Conservation (phyloP, 2,113 vertebrate genomes). For the Bubalus kerabau region DNA sequence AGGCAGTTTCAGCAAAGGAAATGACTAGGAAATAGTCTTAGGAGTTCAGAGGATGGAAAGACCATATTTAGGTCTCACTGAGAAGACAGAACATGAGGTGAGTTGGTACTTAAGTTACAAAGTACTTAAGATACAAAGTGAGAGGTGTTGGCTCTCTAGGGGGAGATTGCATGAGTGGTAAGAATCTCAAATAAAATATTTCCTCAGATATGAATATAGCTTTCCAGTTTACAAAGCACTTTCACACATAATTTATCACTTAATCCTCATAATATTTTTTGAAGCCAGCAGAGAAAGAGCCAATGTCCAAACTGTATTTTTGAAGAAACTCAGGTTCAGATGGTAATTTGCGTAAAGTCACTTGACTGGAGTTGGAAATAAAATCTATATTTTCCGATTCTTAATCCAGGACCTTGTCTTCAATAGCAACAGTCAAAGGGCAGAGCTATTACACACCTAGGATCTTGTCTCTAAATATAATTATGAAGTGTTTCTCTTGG, state of each 20-base stretch:
- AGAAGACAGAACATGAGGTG: background rate
- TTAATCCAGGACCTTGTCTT: background rate
- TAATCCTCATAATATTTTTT: background rate
- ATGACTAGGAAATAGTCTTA: background rate
- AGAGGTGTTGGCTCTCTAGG: background rate
- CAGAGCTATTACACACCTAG: background rate
- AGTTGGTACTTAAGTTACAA: background rate
- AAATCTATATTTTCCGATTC: background rate
- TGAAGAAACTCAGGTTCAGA: background rate
- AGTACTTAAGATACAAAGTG: background rate
- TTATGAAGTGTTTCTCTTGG: constrained; percentile 26
- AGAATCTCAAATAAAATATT: background rate
- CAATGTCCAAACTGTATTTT: background rate
- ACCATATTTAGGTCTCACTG: background rate
- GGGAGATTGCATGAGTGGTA: background rate
- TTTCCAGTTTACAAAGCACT: background rate
- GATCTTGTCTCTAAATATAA: constrained; percentile 16
- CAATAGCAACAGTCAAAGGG: background rate
- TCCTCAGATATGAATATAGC: background rate
- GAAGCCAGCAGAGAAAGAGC: background rate
- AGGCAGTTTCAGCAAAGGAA: background rate
- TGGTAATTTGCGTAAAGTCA: background rate
- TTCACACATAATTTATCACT: background rate
- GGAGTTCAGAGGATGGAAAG: background rate
- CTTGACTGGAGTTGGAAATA: background rate